Conservation (phyloP, 2,797 vertebrate genomes). For the Trichosurus vulpecula region DNA sequence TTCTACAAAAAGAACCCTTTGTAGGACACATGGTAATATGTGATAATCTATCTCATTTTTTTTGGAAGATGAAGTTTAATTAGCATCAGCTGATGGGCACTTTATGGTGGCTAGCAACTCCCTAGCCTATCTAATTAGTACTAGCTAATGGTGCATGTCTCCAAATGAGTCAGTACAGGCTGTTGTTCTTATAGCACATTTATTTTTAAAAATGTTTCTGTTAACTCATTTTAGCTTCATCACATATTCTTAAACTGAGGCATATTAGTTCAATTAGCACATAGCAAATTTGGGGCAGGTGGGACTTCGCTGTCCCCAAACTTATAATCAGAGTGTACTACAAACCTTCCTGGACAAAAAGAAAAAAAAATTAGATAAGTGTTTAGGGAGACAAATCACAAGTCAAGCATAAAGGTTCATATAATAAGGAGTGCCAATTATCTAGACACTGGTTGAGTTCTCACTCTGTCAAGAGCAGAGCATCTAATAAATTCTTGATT, state of each 20-base stretch:
- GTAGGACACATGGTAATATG: background rate
- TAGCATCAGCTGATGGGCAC: background rate
- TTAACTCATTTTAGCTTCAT: background rate
- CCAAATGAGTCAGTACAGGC: background rate
- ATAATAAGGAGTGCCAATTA: background rate
- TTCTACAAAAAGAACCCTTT: background rate
- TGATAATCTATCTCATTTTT: background rate
- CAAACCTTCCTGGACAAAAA: background rate
- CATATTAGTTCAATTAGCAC: background rate
- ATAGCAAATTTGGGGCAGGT: background rate
- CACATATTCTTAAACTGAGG: background rate
- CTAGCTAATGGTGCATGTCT: background rate
- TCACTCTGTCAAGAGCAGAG: background rate
- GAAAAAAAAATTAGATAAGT: background rate
- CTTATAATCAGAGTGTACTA: background rate
- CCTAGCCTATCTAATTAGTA: background rate
- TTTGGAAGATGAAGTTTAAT: background rate
- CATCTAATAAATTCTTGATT: background rate
- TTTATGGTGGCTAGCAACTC: background rate
- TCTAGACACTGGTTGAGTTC: background rate
- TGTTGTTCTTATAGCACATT: background rate
- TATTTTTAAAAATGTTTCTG: background rate
- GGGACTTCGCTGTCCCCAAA: background rate
- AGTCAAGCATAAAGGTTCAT: background rate
- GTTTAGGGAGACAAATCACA: background rate